These are phyloP conservation scores for Cyrtodaria siliqua DNA, from an alignment of 2,888 invertebrate species.

Conservation along the genomic window DNA sequence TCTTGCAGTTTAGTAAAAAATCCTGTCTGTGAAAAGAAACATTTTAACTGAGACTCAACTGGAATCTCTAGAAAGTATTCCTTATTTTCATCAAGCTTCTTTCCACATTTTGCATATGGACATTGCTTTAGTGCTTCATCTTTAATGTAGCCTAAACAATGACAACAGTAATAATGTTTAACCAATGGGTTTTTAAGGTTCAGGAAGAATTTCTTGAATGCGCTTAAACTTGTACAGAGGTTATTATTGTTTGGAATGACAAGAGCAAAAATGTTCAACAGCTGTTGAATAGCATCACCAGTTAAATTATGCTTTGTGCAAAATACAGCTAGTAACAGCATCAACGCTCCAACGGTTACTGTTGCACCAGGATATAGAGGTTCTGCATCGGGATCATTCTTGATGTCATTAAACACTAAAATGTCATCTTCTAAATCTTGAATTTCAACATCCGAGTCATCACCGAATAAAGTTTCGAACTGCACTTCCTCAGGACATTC, in stretches of 20 bases:
- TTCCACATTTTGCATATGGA: neutral
- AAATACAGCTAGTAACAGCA: slow-evolving; percentile 48
- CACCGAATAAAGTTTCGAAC: too few relatives aligned
- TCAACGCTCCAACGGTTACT: slow-evolving; percentile 44
- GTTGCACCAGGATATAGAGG: slow-evolving; percentile 39
- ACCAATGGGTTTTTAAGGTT: slow-evolving; percentile 39
- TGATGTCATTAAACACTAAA: too few relatives aligned
- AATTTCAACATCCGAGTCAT: too few relatives aligned
- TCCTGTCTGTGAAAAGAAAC: slow-evolving; percentile 14
- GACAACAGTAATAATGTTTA: slow-evolving; percentile 31
- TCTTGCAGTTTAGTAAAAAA: slow-evolving; percentile 20
- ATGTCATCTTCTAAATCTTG: too few relatives aligned
- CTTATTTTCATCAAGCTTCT: neutral
- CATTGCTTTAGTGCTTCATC: neutral
- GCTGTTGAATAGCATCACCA: slow-evolving; percentile 33
- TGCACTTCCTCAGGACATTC: too few relatives aligned
- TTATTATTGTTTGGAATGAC: slow-evolving; percentile 28
- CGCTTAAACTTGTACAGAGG: slow-evolving; percentile 22
- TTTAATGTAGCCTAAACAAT: slow-evolving; percentile 21
- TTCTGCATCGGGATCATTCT: slow-evolving; percentile 3
- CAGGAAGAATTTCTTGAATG: slow-evolving; percentile 29
- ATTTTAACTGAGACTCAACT: slow-evolving; percentile 18
- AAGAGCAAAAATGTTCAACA: slow-evolving; percentile 21
- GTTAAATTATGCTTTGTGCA: slow-evolving; percentile 39
- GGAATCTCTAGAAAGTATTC: slow-evolving; percentile 41